Base-by-base conservation (phyloP, 2,797 vertebrate species). In the Aratinga solstitialis region DNA sequence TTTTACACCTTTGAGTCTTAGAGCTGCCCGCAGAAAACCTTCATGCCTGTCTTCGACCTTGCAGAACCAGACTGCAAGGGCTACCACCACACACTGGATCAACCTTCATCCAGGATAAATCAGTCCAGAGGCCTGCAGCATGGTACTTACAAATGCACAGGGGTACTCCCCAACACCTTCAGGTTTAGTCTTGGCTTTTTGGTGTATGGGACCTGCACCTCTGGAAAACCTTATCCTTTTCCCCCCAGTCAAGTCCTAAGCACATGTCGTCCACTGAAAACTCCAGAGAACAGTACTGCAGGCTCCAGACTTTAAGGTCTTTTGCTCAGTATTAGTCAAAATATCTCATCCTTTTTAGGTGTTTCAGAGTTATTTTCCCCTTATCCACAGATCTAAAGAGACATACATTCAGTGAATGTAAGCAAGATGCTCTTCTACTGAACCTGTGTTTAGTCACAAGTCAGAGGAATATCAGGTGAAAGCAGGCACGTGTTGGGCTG, bases 11-110 rank as follows among this genome's bases (percentile, higher is more conserved):
- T 14, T 1, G 1, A 34, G 29, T 40, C n/a, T 12, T 26, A 23
- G 7, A 0, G 0, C 29, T 36, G 16, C 24, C 48, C 40, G 20
- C 11, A 62, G 66, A 73, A 92, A 76, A 51, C 10, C 3, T 69
- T 34, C 59, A 29, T 2, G 15, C 7, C 19, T 47, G 6, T 19
- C 63, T 63, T 51, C 12, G 9, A 47, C 34, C 21, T 79, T 50
- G 26, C 32, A 83, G 65, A 77, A 34, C 6, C 14, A 40, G 22
- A 51, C 15, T 38, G 42, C 0, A 0, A 34, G 54, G 36, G 7
- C 21, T 76, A 48, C n/a, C 5, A 8, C 23, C 15, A 30, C 9
- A 17, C 3, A 29, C 3, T 2, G 2, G 3, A 8, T 79, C 0
- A 0, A 30, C 11, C 10, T 69, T 15, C 24, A 10, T 13, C 24